These are phyloP conservation scores for Lerista edwardsae DNA, from an alignment of 2,797 vertebrate species.

Conservation along the genomic window DNA sequence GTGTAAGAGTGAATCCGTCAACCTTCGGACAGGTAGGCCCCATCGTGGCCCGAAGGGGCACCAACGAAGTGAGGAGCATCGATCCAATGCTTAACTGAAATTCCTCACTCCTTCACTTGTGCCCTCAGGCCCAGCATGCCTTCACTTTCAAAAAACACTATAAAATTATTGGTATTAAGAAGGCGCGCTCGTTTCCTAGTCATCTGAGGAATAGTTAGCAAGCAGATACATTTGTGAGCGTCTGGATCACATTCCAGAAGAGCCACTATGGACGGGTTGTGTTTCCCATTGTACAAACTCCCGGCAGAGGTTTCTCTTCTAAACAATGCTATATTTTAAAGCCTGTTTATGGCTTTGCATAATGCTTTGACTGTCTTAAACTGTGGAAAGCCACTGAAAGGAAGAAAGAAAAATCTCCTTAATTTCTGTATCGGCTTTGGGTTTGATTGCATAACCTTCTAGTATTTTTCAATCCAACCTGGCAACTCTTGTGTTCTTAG, in stretches of 20 bases:
- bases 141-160: conserved; percentile 72
- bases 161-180: conserved; percentile 68
- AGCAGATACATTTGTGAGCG: conserved; percentile 20
- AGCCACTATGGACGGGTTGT: too few species aligned
- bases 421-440: background rate
- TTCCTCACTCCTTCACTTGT: conserved; percentile 58
- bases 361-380: background rate
- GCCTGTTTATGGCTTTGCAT: background rate
- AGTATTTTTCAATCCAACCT: background rate
- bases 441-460: background rate
- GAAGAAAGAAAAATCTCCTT: background rate
- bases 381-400: background rate
- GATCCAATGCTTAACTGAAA: conserved; percentile 74
- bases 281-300: background rate
- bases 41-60: conserved; percentile 75
- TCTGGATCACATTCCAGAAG: conserved; percentile 10
- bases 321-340: background rate
- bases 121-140: conserved; percentile 73
- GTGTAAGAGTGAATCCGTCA: conserved; percentile 76
- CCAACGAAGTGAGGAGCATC: conserved; percentile 64
- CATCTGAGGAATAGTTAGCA: conserved; percentile 35
- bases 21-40: conserved; percentile 74
- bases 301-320: background rate
- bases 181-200: conserved; percentile 53
- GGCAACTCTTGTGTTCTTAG: conserved; percentile 19